Conservation (phyloP, 2,888 invertebrate species). For the Arge pagana region DNA sequence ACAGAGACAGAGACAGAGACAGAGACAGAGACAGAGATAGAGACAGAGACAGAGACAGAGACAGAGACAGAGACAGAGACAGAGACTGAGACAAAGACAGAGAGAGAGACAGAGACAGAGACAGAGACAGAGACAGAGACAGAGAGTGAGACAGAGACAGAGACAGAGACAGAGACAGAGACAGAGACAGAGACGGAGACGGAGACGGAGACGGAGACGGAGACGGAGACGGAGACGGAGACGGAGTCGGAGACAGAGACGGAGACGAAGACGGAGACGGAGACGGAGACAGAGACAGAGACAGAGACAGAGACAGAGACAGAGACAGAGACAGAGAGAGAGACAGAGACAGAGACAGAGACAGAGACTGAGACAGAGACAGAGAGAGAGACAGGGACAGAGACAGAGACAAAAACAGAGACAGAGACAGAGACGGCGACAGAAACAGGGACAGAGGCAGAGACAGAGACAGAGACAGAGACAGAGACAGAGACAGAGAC, state of each 20-base stretch:
- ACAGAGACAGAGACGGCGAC: no score
- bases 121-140: background rate
- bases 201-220: background rate
- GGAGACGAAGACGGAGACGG: no score
- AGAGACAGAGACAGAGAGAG: background rate
- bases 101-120: background rate
- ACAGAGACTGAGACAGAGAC: background rate
- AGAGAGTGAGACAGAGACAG: background rate
- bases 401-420: no score
- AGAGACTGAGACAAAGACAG: no score
- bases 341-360: background rate
- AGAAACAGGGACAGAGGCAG: no score
- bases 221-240: background rate
- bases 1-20: background rate
- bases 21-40: no score
- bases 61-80: background rate
- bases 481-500: background rate
- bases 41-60: background rate
- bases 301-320: background rate
- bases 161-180: background rate
- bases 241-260: no score
- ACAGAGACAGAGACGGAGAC: background rate
- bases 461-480: background rate
- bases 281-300: no score
- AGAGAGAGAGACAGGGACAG: no score